These are phyloP conservation scores for Tiliacea citrago DNA, from an alignment of 2,888 invertebrate species.

Conservation along the genomic window DNA sequence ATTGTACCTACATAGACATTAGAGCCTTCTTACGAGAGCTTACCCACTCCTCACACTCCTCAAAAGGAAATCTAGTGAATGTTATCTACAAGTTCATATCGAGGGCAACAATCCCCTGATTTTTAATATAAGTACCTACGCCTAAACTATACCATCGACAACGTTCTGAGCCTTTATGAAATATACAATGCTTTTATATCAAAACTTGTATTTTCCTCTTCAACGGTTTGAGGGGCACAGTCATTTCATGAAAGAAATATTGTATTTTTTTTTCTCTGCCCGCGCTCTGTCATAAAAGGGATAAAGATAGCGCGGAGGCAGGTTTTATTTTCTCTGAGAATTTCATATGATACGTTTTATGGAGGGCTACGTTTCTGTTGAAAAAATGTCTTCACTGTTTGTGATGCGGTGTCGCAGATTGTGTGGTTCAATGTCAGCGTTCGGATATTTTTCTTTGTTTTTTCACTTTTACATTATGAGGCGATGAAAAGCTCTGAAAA, in stretches of 20 bases:
- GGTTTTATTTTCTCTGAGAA: constrained; percentile 72
- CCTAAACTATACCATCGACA: constrained; percentile 54
- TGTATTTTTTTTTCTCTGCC: constrained; percentile 65
- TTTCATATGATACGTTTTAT: constrained; percentile 73
- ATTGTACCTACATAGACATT: not conserved
- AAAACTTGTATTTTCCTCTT: constrained; percentile 74
- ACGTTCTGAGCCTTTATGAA: constrained; percentile 37
- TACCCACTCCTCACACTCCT: not conserved
- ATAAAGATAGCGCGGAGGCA: constrained; percentile 66
- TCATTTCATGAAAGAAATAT: constrained; percentile 69
- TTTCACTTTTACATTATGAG: not conserved
- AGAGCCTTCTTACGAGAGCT: not conserved
- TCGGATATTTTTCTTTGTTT: constrained; percentile 26
- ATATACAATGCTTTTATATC: constrained; percentile 67
- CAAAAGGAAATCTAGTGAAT: not conserved
- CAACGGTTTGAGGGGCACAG: constrained; percentile 67
- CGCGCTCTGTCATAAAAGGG: constrained; percentile 67
- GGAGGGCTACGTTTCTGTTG: constrained; percentile 47
- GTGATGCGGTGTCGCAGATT: constrained; percentile 45
- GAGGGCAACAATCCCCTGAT: constrained; percentile 7
- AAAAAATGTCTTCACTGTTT: constrained; percentile 49
- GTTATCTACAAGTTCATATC: constrained; percentile 9
- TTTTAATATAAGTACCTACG: constrained; percentile 60
- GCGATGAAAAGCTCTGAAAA: not conserved
- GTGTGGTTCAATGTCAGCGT: constrained; percentile 34